Base-by-base conservation (phyloP, 1,140 invertebrate species). In the Lordiphosa clarofinis region DNA sequence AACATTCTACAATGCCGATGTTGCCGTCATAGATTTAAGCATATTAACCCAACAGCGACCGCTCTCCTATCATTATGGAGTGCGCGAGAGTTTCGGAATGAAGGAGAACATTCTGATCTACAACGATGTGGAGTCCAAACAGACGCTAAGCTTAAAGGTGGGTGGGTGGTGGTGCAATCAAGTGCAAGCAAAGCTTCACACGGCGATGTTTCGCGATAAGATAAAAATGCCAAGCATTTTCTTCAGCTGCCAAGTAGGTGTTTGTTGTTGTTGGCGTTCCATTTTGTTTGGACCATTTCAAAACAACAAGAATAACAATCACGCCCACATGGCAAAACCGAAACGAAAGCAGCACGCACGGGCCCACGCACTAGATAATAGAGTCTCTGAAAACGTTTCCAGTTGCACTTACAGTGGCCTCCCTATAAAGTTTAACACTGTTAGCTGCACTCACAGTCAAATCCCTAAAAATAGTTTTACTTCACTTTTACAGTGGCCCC, bases 81-180 rank as follows among this genome's bases (percentile, higher is more conserved):
- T 99, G 1, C 90, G 98, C 53, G 98, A 99, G 90, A 99, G 97
- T 89, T 99, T 99, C 91, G 95, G 95, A 42, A 99, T 99, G 97
- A 98, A 97, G 87, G 96, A 98, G 88, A 99, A 99, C 90, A 97
- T 99, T 58, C 89, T 99, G 9, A 91, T 99, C 2, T 97, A 94
- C 86, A 97, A 98, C 91, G 97, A 99, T 90, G 91, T 92, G 65
- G 95, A 98, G 89, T 92, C 94, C 3, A 96, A 98, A 90, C 92
- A 94, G 57, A 97, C 96, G 13, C 89, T 97, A 52, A 91, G 95
- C 61, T 90, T 97, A 31, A 97, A 96, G 92, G 95, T 97, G 91
- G 42, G 87, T 79, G 44, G 13, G 19, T 11, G 6, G 40, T 28
- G 33, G 28, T 7, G 28, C 24, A 28, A 28, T 28, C 4, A 28